phyloP scores from a whole-genome alignment of 2,113 vertebrate genomes.

The Indicator maculatus region DNA sequence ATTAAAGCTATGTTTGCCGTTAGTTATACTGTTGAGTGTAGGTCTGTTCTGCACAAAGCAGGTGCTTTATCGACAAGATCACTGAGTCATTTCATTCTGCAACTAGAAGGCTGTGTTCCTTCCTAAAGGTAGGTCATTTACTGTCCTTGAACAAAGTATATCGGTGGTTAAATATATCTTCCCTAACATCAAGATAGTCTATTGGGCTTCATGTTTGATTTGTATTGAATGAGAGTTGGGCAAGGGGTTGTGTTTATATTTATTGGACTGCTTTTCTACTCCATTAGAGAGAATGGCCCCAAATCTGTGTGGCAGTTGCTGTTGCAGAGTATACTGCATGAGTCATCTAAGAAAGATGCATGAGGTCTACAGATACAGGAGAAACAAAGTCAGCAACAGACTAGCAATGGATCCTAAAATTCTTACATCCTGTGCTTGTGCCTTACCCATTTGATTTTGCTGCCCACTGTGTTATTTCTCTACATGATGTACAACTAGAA shows the following conservation, averaged over 20 bases:
- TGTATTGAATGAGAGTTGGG: fast-evolving
- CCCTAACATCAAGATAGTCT: neutral
- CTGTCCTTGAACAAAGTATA: neutral
- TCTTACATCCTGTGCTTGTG: neutral
- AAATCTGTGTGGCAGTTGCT: neutral
- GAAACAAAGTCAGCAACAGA: neutral
- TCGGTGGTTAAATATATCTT: neutral
- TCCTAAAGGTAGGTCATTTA: neutral
- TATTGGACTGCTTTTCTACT: neutral
- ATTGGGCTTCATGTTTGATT: neutral
- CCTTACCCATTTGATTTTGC: neutral
- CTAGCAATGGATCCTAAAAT: neutral
- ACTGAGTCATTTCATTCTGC: neutral
- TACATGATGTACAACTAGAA: neutral
- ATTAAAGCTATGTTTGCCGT: neutral
- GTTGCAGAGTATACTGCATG: neutral
- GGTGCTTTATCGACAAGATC: neutral
- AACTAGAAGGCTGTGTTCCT: neutral
- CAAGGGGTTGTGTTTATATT: neutral
- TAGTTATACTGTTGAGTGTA: neutral
- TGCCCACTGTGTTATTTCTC: neutral
- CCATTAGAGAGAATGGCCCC: neutral
- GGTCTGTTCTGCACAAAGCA: neutral
- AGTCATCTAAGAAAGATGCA: neutral
- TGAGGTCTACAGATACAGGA: neutral